phyloP scores from a whole-genome alignment of 2,113 vertebrate species.

The Paracanthobrama guichenoti region DNA sequence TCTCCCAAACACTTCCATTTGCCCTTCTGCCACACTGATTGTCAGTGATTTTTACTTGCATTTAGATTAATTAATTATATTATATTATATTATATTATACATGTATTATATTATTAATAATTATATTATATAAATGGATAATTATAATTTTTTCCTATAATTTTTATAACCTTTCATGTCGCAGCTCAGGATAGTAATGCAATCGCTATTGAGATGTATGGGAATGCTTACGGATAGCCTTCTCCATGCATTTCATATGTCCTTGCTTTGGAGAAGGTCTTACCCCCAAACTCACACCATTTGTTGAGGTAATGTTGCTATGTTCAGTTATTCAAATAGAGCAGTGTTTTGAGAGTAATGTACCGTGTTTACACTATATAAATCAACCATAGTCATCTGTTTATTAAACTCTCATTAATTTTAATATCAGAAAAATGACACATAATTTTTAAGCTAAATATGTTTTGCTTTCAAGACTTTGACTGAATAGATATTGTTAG shows the following conservation, averaged over 20 bases:
- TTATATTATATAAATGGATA: no score
- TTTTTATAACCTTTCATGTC: no score
- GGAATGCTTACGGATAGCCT: not conserved
- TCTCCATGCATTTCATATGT: not conserved
- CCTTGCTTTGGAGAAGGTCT: not conserved
- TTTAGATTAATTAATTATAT: no score
- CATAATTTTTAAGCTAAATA: not conserved
- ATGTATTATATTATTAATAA: not conserved
- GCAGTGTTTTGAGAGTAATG: not conserved
- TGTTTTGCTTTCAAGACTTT: conserved; percentile 2
- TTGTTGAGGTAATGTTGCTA: not conserved
- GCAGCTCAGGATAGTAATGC: no score
- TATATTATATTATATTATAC: no score
- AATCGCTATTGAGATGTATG: not conserved
- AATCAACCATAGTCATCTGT: not conserved
- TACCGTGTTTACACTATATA: not conserved
- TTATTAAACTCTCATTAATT: not conserved
- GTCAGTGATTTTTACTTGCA: not conserved
- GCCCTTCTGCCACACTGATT: not conserved
- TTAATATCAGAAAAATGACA: not conserved
- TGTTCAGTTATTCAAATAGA: not conserved
- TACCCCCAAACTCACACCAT: not conserved
- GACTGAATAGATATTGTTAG: conserved; percentile 13
- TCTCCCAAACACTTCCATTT: not conserved
- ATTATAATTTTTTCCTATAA: no score